These are phyloP conservation scores for Myiotriccus ornatus DNA, from an alignment of 2,797 vertebrate species.

Conservation along the genomic window DNA sequence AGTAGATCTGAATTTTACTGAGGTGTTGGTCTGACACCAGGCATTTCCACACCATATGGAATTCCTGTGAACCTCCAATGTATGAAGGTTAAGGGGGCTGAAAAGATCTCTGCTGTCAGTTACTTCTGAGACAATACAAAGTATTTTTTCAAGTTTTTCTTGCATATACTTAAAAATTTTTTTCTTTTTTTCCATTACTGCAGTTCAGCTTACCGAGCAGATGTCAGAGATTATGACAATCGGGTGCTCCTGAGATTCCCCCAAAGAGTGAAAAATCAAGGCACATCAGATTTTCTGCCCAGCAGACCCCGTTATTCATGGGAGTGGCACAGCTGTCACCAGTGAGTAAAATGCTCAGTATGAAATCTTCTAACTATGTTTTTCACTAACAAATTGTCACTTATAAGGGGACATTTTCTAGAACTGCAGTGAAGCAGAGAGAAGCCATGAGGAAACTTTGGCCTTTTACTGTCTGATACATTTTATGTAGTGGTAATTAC, in stretches of 20 bases:
- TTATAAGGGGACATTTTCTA: not conserved
- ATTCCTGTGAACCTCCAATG: not conserved
- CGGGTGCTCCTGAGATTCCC: conserved; percentile 95
- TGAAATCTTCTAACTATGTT: not conserved
- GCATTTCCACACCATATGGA: not conserved
- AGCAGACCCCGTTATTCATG: conserved; percentile 94
- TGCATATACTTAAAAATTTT: not conserved
- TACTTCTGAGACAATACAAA: not conserved
- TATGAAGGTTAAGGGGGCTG: not conserved
- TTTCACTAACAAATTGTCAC: not conserved
- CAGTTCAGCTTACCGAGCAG: conserved; percentile 87
- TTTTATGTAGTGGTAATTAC: not conserved
- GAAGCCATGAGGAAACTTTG: not conserved
- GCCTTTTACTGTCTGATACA: not conserved
- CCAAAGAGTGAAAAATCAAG: conserved; percentile 97
- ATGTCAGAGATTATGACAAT: conserved; percentile 91
- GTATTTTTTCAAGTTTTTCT: not conserved
- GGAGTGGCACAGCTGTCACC: conserved; percentile 99
- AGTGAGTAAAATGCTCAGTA: conserved; percentile 82
- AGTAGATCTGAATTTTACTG: not conserved
- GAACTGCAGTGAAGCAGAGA: not conserved
- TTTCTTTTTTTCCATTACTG: not conserved
- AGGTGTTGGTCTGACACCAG: not conserved
- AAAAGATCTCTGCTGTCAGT: not conserved
- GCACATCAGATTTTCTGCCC: conserved; percentile 94